Percentiles rank a stretch among this genome's conserved stretches.
Conservation (phyloP, 2,113 vertebrate species). For the Hylia prasina region DNA sequence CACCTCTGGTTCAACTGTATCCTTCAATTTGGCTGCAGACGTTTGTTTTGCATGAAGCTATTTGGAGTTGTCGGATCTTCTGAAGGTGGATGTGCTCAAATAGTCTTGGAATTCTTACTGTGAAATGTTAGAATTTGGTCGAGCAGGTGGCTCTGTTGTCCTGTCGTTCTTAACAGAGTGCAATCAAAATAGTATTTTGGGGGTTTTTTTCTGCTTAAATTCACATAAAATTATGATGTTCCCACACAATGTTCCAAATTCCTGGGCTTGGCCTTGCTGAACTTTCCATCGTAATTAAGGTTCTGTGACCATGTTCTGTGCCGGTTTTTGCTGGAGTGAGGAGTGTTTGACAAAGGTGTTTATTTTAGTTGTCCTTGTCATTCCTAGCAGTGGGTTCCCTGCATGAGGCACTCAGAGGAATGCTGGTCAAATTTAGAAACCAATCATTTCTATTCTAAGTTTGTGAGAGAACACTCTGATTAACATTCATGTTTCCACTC, state of each 20-base stretch:
- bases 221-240: background rate
- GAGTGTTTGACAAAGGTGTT: background rate
- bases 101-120: background rate
- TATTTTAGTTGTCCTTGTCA: background rate
- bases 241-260: accelerated
- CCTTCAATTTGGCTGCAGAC: background rate
- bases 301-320: background rate
- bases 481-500: background rate
- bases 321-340: background rate
- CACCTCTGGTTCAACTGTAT: background rate
- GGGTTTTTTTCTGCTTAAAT: background rate
- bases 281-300: background rate
- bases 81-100: background rate
- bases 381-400: background rate
- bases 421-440: background rate
- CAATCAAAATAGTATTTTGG: accelerated
- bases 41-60: background rate
- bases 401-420: background rate
- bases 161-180: background rate
- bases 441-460: background rate
- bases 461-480: background rate
- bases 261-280: background rate
- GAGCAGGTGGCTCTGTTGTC: background rate
- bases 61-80: background rate
- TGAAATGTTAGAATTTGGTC: background rate